Evolutionary conservation across 2,888 invertebrate species (phyloP), one percentile per base, ranked within the genome.

Genomic region (Taenaris catops): DNA sequence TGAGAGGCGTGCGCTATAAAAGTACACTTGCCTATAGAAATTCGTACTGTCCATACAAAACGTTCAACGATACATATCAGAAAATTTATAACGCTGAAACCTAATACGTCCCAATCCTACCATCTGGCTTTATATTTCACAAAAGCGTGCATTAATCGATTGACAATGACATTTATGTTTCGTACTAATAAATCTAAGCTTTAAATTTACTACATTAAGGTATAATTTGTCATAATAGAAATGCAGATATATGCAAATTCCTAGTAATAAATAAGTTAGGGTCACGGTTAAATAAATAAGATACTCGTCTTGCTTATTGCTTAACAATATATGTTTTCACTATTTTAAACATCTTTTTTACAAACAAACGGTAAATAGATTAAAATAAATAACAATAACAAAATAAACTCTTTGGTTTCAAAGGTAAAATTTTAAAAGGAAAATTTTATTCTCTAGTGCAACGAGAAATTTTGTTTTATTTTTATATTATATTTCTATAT

Each of bases 281-380:
- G 58, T 63, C 63, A 62, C 39, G 63, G 57, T 48, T 56, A 47
- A 41, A 38, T 18, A 32, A 25, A 39, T 45, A 46, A 48, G 48
- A 43, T 21, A 28, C 18, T 8, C 11, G 10, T n/a, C n/a, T n/a
- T n/a, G n/a, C n/a, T n/a, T n/a, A n/a, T n/a, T n/a, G n/a, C n/a
- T n/a, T n/a, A n/a, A n/a, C n/a, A n/a, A n/a, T n/a, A n/a, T n/a
- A n/a, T n/a, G n/a, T n/a, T n/a, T n/a, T n/a, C n/a, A n/a, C n/a
- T n/a, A n/a, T n/a, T n/a, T n/a, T n/a, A n/a, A n/a, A n/a, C n/a
- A n/a, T n/a, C n/a, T n/a, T n/a, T n/a, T n/a, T n/a, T n/a, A n/a
- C n/a, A n/a, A n/a, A n/a, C n/a, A n/a, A n/a, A n/a, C n/a, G n/a
- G n/a, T n/a, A n/a, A n/a, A n/a, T n/a, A n/a, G n/a, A n/a, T n/a